Base-by-base conservation (phyloP, 2,888 invertebrate genomes). In the Nasonovia ribisnigri region DNA sequence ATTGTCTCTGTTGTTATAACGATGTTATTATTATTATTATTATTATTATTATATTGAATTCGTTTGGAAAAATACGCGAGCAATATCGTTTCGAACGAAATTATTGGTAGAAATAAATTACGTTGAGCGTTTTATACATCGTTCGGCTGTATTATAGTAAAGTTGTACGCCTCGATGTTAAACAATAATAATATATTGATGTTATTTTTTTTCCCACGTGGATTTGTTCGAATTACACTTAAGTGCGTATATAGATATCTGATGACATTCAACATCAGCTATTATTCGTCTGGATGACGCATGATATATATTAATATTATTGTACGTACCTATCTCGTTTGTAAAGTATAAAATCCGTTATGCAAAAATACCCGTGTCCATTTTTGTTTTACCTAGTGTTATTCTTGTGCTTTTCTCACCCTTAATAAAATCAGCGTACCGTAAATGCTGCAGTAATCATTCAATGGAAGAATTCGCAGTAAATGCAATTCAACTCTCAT, bases 381-480 rank as follows among this genome's bases (percentile, higher is more conserved):
- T 36, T 77, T 77, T 77, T 77, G 36, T 77, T 36, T 77, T 77
- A 77, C 16, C 20, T 77, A 20, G 20, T 77, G 77, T 77, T 36
- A 6, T 77, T 36, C 20, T 77, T 3, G 26, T 42, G 29, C 48
- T 87, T 54, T 20, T 54, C 48, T 88, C n/a, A 42, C 36, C 36
- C 8, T 88, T 10, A 42, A 88, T 54, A 36, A 54, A 88, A 88
- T 54, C 42, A 54, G 36, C 24, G 54, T 88, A 42, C 51, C 36
- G 54, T 88, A 24, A 54, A 24, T 54, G 36, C 20, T 77, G 77
- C 77, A 77, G 54, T 54, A 54, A 54, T 26, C 88, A 13, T 42
- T 88, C 54, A 42, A 42, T 88, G 46, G 54, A 88, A 88, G 42
- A 54, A 88, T 88, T 88, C 54, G 42, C 24, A 26, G n/a, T 42